A percentile compares a stretch with the other conserved stretches of the same genome.
phyloP scores from a whole-genome alignment of 2,113 vertebrate species.

The Mus pahari region DNA sequence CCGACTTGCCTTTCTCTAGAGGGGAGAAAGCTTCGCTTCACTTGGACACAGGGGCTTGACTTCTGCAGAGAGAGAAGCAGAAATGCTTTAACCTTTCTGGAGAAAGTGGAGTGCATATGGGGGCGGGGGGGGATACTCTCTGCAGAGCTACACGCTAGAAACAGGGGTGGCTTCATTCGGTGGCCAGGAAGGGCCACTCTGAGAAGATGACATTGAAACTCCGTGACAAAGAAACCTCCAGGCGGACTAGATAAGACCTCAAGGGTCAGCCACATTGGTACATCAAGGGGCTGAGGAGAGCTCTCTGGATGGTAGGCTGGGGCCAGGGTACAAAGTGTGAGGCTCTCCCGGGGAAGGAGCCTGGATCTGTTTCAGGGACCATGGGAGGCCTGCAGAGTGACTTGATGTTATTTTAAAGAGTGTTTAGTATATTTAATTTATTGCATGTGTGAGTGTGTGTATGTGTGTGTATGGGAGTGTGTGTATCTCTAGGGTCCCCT shows the following conservation, averaged over 20 bases:
- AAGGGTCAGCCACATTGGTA: not conserved
- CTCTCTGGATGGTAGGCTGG: not conserved
- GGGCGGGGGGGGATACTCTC: not conserved
- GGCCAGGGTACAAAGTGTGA: not conserved
- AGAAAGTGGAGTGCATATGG: too few species aligned
- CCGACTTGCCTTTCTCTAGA: not conserved
- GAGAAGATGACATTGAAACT: not conserved
- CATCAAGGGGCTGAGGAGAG: not conserved
- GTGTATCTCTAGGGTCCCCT: not conserved
- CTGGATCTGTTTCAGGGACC: not conserved
- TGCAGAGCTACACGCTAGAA: not conserved
- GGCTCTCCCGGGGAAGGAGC: too few species aligned
- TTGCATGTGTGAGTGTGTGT: not conserved
- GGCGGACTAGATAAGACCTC: not conserved
- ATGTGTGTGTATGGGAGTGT: not conserved
- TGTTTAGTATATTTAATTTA: not conserved
- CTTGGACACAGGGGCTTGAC: not conserved
- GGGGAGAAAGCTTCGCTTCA: too few species aligned
- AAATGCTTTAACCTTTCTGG: not conserved
- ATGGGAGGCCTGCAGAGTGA: accelerated
- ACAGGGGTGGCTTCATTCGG: not conserved
- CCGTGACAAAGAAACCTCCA: not conserved
- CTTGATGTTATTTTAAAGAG: not conserved
- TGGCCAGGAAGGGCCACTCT: not conserved
- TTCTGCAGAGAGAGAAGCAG: not conserved